Percentiles rank a stretch among this genome's conserved stretches.
These are phyloP conservation scores for Catostylus mosaicus DNA, from an alignment of 30 jellyfish, hydroid and myxozoan genomes.

Conservation along the genomic window DNA sequence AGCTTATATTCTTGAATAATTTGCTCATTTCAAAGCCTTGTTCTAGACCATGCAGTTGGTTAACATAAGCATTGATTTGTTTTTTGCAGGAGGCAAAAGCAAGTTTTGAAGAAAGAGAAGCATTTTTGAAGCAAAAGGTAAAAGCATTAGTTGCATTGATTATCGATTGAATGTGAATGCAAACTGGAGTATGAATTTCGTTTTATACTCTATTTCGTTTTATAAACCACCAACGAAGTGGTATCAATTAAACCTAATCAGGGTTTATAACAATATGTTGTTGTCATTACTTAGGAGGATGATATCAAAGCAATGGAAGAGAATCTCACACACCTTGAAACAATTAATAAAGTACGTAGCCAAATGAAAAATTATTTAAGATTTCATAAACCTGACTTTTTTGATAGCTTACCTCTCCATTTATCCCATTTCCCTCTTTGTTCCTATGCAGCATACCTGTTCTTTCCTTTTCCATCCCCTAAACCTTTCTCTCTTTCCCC, in stretches of 20 bases:
- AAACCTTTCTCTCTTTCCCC: neutral
- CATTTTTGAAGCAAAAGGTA: constrained; percentile 42
- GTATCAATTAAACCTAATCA: too few species aligned
- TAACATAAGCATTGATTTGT: neutral
- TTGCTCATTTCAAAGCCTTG: too few species aligned
- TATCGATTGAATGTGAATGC: too few species aligned
- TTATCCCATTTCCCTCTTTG: neutral
- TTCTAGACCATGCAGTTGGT: too few species aligned
- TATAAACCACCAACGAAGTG: too few species aligned
- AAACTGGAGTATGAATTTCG: too few species aligned
- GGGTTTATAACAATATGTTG: too few species aligned
- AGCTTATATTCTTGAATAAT: too few species aligned
- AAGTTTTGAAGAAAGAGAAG: constrained; percentile 47
- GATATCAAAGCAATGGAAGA: constrained; percentile 41
- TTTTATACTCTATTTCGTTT: too few species aligned
- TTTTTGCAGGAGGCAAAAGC: constrained; percentile 28
- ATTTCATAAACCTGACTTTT: neutral
- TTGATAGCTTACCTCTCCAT: neutral
- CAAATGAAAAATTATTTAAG: neutral
- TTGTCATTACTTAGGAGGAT: constrained; percentile 22
- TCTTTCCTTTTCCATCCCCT: neutral
- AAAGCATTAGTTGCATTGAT: too few species aligned
- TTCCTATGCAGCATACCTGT: neutral
- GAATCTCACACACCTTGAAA: constrained; percentile 24
- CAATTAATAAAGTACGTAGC: constrained; percentile 15